phyloP scores from a whole-genome alignment of 2,888 invertebrate species.

The Sceliomorpha sp. region DNA sequence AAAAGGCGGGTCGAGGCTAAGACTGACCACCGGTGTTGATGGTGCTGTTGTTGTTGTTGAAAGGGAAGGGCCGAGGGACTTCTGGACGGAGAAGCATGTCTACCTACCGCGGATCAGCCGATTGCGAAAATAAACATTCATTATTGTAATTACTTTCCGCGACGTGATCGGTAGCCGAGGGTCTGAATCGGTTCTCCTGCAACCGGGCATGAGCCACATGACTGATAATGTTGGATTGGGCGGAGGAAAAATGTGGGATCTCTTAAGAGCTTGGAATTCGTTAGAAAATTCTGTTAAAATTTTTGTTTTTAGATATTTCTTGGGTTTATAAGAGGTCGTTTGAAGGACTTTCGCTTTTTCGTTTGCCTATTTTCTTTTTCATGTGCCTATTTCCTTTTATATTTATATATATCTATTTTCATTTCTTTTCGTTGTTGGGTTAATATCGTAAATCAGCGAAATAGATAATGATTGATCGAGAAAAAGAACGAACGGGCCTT shows the following conservation, averaged over 20 bases:
- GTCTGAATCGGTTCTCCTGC: conserved; percentile 55
- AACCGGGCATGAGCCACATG: conserved; percentile 29
- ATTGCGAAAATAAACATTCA: conserved; percentile 78
- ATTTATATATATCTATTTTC: too few relatives aligned
- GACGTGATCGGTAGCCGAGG: conserved; percentile 67
- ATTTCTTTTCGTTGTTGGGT: too few relatives aligned
- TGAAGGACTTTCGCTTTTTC: too few relatives aligned
- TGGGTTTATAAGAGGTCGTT: too few relatives aligned
- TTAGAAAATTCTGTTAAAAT: too few relatives aligned
- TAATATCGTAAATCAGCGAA: neutral
- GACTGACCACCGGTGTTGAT: conserved; percentile 67
- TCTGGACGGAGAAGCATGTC: conserved; percentile 61
- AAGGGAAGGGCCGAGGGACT: conserved; percentile 61
- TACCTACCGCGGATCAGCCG: conserved; percentile 75
- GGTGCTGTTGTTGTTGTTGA: too few relatives aligned
- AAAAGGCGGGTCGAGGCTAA: conserved; percentile 17
- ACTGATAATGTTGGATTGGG: conserved; percentile 18
- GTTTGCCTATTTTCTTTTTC: too few relatives aligned
- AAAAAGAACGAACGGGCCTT: neutral
- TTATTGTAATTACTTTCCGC: conserved; percentile 77
- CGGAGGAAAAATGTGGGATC: conserved; percentile 37
- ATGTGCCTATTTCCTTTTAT: neutral
- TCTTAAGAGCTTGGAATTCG: too few relatives aligned
- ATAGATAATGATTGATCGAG: neutral
- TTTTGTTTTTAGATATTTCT: too few relatives aligned